Evolutionary conservation across 2,888 invertebrate genomes (phyloP), one percentile per base, ranked within the genome.

Genomic region (Dryadula phaetusa): DNA sequence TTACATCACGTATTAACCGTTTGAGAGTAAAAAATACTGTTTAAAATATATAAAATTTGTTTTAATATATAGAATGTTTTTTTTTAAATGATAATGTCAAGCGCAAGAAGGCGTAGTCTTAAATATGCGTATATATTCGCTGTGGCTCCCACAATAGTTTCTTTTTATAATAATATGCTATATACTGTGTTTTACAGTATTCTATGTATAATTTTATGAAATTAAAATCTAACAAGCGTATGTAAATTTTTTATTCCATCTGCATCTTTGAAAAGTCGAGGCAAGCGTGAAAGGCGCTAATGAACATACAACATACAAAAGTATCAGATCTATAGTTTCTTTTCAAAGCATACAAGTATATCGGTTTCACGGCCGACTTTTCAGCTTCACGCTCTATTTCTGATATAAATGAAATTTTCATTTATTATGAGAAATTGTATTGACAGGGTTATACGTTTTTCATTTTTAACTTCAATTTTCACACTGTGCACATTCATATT

Each of bases 281-380:
- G 44, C 12, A 54, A 37, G 37, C 60, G 42, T 66, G 53, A 63
- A 44, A 54, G 37, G 56, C 47, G 20, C 28, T 54, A 63, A 63
- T 44, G 44, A 64, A 46, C 16, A 28, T 32, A 62, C 25, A 64
- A 20, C 52, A 46, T 22, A 63, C 46, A 54, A 54, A 46, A 34
- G 12, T 56, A 22, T 47, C 34, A 64, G 14, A 56, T 46, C 53
- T 22, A 22, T 25, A 25, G 46, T 46, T 34, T 18, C 37, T 46
- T 44, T 47, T 44, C 22, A 63, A 42, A 53, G 44, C 44, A 34
- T 53, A 49, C 49, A n/a, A 28, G 7, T 49, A 53, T 63, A 54
- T 63, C 46, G 56, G 56, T 56, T 22, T 2, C 10, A 22, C 37
- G 20, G 12, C 3, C 37, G 56, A 56, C 25, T 54, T 46, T 56